Percentiles rank a stretch among this genome's conserved stretches.
Conservation (phyloP, 2,888 invertebrate species). For the Tuta absoluta region DNA sequence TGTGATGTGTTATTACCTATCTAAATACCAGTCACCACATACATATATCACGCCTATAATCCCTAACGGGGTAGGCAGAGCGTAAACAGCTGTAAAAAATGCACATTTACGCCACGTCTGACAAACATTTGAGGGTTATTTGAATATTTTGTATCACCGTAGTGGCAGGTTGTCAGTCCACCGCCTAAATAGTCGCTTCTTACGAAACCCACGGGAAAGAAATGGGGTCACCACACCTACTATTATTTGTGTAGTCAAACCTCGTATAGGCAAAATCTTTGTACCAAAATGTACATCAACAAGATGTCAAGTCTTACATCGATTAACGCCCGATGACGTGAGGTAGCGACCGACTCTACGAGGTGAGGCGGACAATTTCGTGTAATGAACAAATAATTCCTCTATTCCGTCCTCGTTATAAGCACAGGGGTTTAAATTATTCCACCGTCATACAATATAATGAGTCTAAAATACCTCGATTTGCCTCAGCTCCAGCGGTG, state of each 20-base stretch:
- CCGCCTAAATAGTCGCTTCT: too few relatives aligned
- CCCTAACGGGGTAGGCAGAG: too few relatives aligned
- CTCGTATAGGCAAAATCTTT: constrained; percentile 23
- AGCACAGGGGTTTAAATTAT: not conserved
- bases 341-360: constrained; percentile 58
- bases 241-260: too few relatives aligned
- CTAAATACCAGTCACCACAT: too few relatives aligned
- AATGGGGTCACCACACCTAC: not conserved
- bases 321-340: constrained; percentile 61
- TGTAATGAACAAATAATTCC: constrained; percentile 48
- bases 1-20: not conserved
- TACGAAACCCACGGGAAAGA: too few relatives aligned
- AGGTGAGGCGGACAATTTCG: constrained; percentile 62
- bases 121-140: too few relatives aligned
- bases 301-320: constrained; percentile 55
- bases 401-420: constrained; percentile 8
- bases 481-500: constrained; percentile 29
- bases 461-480: constrained; percentile 32
- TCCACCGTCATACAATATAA: constrained; percentile 38
- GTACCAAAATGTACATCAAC: constrained; percentile 23
- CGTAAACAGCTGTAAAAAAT: too few relatives aligned
- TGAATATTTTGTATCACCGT: too few relatives aligned
- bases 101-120: too few relatives aligned
- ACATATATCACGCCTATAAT: too few relatives aligned
- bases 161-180: too few relatives aligned